Evolutionary conservation across 1,140 invertebrate species (phyloP).

Genomic region (Cyclargus thomasi): DNA sequence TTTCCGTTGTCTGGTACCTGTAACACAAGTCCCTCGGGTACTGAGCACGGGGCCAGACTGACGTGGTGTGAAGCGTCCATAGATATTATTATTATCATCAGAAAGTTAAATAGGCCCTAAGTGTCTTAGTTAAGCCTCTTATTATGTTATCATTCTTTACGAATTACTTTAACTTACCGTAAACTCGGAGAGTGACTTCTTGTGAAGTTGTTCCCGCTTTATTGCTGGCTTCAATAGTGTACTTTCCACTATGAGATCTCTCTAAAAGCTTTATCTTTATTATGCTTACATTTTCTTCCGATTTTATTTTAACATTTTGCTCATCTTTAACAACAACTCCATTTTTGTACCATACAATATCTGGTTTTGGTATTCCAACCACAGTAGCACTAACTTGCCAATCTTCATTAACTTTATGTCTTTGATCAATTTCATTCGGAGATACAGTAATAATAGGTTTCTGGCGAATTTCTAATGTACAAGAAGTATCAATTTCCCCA

Average conservation of each 20-base stretch:
- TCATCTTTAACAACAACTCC: slow-evolving; percentile 71
- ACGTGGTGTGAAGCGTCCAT: no score
- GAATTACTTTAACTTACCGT: slow-evolving; percentile 75
- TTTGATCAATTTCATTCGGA: slow-evolving; percentile 78
- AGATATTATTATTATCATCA: no score
- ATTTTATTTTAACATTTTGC: slow-evolving; percentile 74
- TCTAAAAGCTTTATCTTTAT: slow-evolving; percentile 79
- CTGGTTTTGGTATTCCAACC: slow-evolving; percentile 81
- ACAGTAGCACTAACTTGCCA: slow-evolving; percentile 79
- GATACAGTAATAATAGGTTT: slow-evolving; percentile 79
- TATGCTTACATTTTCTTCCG: slow-evolving; percentile 76
- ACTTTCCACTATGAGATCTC: slow-evolving; percentile 79
- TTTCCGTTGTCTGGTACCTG: no score
- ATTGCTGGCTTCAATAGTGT: slow-evolving; percentile 81
- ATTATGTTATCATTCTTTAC: not conserved
- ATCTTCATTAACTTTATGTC: slow-evolving; percentile 76
- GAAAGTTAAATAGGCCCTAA: no score
- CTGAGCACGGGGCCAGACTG: no score
- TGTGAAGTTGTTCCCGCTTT: slow-evolving; percentile 80
- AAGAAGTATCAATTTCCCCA: slow-evolving; percentile 83
- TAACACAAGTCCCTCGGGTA: no score
- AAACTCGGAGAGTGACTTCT: slow-evolving; percentile 86
- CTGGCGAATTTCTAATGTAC: slow-evolving; percentile 80
- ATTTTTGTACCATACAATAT: slow-evolving; percentile 80
- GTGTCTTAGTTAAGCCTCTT: no score